Base-by-base conservation (phyloP, 2,888 invertebrate species). In the Hecatera dysodea region DNA sequence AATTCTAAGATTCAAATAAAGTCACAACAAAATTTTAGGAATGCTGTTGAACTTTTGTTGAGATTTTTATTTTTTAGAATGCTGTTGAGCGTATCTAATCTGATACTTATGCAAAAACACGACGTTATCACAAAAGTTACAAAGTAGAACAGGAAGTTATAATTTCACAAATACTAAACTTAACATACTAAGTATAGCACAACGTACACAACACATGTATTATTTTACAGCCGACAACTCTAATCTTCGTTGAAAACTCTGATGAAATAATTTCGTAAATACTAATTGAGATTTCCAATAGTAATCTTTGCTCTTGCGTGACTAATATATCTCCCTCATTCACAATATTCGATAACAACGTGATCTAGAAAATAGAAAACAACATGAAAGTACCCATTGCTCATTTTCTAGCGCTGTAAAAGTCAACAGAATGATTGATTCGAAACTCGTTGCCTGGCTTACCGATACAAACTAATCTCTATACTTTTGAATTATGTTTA, bases 381-480 rank as follows among this genome's bases (percentile, higher is more conserved):
- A 64, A 69, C 57, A 67, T 71, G 61, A 78, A 64, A 77, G 52
- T 53, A 65, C 36, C 63, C 67, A 70, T 64, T 63, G 62, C 64
- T 75, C 67, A 75, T 84, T 83, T 86, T 52, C 59, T 50, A 74
- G 44, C 55, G 59, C 61, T 57, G 55, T 82, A 59, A 67, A 82
- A 83, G 75, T 83, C 80, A 80, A 83, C 56, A 42, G 50, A 74
- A 67, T 62, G 64, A 79, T 83, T 74, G 82, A 71, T 82, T 62
- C 48, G 53, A 59, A 57, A 59, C 57, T 53, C 52, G 27, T 24
- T 27, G 46, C 39, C 57, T 46, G 48, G 48, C 53, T 63, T 53
- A 44, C 48, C 39, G 44, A 44, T 17, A 53, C 27, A 76, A 68
- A 81, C 22, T 56, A 63, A 60, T 59, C n/a, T n/a, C 42, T 52